phyloP scores from a whole-genome alignment of 2,113 vertebrate genomes.

The Spilogale gracilis region DNA sequence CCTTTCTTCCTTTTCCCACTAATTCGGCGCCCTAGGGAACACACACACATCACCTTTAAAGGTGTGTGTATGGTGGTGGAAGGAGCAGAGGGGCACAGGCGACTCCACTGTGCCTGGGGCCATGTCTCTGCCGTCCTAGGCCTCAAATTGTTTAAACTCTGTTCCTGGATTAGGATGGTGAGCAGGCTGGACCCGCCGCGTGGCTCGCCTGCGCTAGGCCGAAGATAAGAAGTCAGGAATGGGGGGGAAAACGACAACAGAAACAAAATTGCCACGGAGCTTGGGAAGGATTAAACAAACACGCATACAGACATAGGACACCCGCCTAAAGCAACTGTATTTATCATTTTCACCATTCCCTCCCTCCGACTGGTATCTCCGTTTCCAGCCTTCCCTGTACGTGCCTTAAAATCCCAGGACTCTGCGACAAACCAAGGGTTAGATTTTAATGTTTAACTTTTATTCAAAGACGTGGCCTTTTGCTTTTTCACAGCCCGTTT shows the following conservation, averaged over 20 bases:
- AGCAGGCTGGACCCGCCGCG: background rate
- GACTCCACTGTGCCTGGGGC: background rate
- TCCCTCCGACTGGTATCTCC: too few relatives aligned
- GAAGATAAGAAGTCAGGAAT: background rate
- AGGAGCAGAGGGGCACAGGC: fast-evolving
- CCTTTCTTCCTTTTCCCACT: background rate
- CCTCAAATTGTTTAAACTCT: background rate
- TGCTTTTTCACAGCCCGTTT: conserved; percentile 34
- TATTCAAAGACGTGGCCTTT: conserved; percentile 8
- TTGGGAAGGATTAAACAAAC: background rate
- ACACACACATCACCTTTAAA: background rate
- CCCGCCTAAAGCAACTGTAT: too few relatives aligned
- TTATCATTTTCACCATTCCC: background rate
- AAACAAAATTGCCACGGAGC: background rate
- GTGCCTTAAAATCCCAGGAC: background rate
- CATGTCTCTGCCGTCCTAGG: background rate
- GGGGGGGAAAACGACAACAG: background rate
- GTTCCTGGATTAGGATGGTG: background rate
- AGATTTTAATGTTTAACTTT: background rate
- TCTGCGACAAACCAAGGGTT: background rate
- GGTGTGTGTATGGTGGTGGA: background rate
- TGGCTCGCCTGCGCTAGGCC: background rate
- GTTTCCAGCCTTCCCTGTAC: background rate
- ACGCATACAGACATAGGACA: background rate
- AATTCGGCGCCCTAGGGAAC: background rate